A percentile compares a stretch with the other conserved stretches of the same genome.
Conservation (phyloP, 2,888 invertebrate species). For the Calliphora vomitoria region DNA sequence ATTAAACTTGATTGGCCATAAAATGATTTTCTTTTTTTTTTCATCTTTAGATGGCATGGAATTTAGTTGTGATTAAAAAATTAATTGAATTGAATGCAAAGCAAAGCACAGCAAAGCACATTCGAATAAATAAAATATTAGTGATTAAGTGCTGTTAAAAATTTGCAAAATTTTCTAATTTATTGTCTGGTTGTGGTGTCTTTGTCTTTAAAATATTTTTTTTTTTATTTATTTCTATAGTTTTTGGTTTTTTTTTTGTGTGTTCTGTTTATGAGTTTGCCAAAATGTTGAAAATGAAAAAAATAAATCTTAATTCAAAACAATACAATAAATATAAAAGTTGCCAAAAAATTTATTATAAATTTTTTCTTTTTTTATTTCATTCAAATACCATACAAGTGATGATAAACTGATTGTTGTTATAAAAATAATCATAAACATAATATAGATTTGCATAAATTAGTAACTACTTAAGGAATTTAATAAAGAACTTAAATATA, state of each 20-base stretch:
- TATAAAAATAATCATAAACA: background rate
- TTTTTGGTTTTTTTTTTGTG: no score
- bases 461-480: conserved; percentile 1
- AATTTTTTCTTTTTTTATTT: conserved; percentile 1
- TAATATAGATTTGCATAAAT: background rate
- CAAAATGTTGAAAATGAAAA: conserved; percentile 14
- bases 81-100: background rate
- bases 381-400: conserved; percentile 11
- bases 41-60: background rate
- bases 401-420: background rate
- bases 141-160: background rate
- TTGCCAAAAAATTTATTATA: conserved; percentile 40
- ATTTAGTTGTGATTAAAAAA: conserved; percentile 17
- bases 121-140: background rate
- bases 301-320: background rate
- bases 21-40: conserved; percentile 33
- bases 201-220: background rate
- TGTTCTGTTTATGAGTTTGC: conserved; percentile 12
- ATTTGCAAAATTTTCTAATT: background rate
- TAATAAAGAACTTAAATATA: background rate
- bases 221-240: conserved; percentile 9
- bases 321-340: conserved; percentile 21
- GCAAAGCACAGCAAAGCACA: background rate
- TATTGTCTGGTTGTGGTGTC: background rate
- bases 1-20: conserved; percentile 55